Conservation (phyloP, 2,888 invertebrate species). For the Apotomis capreana region DNA sequence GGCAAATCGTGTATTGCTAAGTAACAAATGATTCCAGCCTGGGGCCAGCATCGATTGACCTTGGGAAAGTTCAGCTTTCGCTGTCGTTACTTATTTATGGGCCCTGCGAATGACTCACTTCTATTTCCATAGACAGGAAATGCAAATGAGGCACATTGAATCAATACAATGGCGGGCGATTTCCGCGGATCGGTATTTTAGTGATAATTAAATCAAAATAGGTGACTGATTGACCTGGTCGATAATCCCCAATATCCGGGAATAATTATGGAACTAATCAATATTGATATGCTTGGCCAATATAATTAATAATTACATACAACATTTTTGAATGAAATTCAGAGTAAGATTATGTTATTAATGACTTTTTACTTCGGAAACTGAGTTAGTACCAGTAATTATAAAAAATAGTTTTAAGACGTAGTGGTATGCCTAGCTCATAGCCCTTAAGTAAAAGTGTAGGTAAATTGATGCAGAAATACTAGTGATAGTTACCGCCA, state of each 20-base stretch:
- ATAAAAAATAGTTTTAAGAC: too few relatives aligned
- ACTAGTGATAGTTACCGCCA: too few relatives aligned
- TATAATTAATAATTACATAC: not conserved
- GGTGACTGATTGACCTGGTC: not conserved
- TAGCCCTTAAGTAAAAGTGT: too few relatives aligned
- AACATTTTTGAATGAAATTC: too few relatives aligned
- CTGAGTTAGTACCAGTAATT: too few relatives aligned
- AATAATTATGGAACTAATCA: not conserved
- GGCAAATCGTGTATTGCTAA: too few relatives aligned
- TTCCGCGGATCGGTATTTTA: slow-evolving; percentile 24
- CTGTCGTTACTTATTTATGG: slow-evolving; percentile 20
- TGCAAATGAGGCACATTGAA: slow-evolving; percentile 25
- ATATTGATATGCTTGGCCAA: not conserved
- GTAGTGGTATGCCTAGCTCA: too few relatives aligned
- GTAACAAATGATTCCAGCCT: too few relatives aligned
- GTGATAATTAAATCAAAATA: slow-evolving; percentile 9
- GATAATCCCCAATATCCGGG: not conserved
- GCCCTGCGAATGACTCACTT: slow-evolving; percentile 25
- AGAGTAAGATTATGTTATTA: too few relatives aligned
- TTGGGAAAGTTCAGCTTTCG: slow-evolving; percentile 30
- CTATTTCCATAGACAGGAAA: slow-evolving; percentile 30
- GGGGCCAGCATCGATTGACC: slow-evolving; percentile 8
- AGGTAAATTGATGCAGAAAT: too few relatives aligned
- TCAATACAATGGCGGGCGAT: slow-evolving; percentile 29
- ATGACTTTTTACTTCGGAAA: too few relatives aligned